Percentiles rank a stretch among this genome's conserved stretches.
Evolutionary conservation across 2,113 vertebrate species (phyloP).

Genomic region (Tretioscincus oriximinensis): DNA sequence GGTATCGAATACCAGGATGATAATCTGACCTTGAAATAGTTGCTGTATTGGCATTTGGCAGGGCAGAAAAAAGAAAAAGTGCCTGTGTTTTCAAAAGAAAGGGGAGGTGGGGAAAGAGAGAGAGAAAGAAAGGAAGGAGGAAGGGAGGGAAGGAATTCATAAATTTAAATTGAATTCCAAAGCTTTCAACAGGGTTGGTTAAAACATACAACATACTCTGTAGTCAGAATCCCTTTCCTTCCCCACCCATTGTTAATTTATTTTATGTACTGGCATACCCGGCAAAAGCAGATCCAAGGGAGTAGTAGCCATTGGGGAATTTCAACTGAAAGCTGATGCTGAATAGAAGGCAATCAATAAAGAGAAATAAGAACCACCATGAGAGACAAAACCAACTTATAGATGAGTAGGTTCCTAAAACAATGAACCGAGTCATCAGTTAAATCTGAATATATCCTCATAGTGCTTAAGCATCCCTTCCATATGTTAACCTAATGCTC

Average conservation of each 20-base stretch:
- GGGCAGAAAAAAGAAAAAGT: neutral
- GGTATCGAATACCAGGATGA: conserved; percentile 35
- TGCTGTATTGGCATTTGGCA: conserved; percentile 28
- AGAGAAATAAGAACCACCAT: neutral
- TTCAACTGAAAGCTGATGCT: conserved; percentile 10
- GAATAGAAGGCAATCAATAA: conserved; percentile 8
- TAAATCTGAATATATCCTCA: neutral
- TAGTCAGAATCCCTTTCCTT: neutral
- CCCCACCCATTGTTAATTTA: neutral
- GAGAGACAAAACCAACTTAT: neutral
- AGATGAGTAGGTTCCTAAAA: conserved; percentile 10
- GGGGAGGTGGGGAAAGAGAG: neutral
- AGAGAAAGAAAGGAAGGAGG: neutral
- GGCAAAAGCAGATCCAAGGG: neutral
- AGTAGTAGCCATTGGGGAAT: neutral
- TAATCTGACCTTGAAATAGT: conserved; percentile 50
- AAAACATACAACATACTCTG: no score
- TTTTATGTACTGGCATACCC: neutral
- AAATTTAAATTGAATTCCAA: neutral
- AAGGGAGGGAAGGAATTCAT: neutral
- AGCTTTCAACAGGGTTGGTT: no score
- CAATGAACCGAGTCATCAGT: neutral
- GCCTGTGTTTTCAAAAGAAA: neutral
- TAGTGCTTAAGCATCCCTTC: neutral
- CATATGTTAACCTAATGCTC: neutral